Evolutionary conservation across 2,888 invertebrate genomes (phyloP).

Genomic region (Clepsis dumicolana): DNA sequence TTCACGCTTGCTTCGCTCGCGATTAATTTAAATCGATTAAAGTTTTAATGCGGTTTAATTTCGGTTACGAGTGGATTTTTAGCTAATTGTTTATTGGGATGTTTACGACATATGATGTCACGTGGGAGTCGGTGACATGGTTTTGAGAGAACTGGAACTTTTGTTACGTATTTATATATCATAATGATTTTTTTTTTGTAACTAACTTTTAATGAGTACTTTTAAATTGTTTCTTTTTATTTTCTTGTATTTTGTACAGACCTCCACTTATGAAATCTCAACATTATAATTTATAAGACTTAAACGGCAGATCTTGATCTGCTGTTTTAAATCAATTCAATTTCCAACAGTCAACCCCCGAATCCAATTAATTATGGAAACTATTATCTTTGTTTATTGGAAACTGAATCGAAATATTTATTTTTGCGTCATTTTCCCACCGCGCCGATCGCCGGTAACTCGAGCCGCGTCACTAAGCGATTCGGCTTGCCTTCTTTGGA

Average conservation of each 20-base stretch:
- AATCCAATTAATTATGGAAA: conserved; percentile 5
- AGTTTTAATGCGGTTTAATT: conserved; percentile 33
- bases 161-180: background rate
- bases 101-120: background rate
- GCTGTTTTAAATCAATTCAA: background rate
- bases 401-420: conserved; percentile 8
- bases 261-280: no score
- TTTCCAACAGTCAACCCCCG: background rate
- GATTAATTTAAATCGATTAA: conserved; percentile 33
- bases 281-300: no score
- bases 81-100: background rate
- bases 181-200: no score
- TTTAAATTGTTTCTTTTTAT: no score
- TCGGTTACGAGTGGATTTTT: conserved; percentile 2
- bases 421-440: conserved; percentile 69
- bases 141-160: background rate
- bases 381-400: conserved; percentile 50
- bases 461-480: conserved; percentile 70
- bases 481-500: conserved; percentile 62
- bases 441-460: conserved; percentile 62
- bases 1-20: conserved; percentile 32
- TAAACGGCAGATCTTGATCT: no score
- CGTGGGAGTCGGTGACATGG: background rate
- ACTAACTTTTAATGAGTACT: no score
- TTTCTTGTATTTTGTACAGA: no score